These are phyloP conservation scores for Melieria crassipennis DNA, from an alignment of 2,888 invertebrate genomes.

Conservation along the genomic window DNA sequence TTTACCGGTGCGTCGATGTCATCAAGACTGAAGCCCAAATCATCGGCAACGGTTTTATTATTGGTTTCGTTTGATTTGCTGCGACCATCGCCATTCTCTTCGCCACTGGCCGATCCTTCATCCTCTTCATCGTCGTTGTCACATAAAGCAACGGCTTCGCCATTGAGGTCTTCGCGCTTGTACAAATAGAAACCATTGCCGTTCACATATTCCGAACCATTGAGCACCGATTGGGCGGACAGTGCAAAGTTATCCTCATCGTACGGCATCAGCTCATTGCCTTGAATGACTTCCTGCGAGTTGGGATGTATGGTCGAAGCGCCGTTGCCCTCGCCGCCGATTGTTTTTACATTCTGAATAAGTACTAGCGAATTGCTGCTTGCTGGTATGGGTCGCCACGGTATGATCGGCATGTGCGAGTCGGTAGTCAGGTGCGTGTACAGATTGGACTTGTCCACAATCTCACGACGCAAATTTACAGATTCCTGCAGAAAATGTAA, in stretches of 20 bases:
- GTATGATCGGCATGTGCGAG: conserved; percentile 67
- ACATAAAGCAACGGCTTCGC: conserved; percentile 35
- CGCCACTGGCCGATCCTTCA: conserved; percentile 33
- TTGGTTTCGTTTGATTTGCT: conserved; percentile 43
- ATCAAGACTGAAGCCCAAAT: conserved; percentile 61
- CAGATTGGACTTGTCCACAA: conserved; percentile 56
- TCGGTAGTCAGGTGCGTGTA: conserved; percentile 61
- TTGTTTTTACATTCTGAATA: conserved; percentile 45
- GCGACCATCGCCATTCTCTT: not conserved
- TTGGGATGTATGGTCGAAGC: conserved; percentile 5
- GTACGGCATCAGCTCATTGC: conserved; percentile 56
- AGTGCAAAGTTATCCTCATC: conserved; percentile 67
- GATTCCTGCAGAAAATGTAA: conserved; percentile 51
- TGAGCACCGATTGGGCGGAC: conserved; percentile 78
- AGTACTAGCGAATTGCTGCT: conserved; percentile 64
- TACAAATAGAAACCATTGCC: conserved; percentile 86
- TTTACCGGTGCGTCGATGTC: conserved; percentile 73
- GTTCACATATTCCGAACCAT: conserved; percentile 77
- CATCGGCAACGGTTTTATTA: conserved; percentile 44
- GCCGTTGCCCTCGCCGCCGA: conserved; percentile 23
- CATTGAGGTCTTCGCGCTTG: conserved; percentile 65
- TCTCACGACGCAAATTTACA: conserved; percentile 55
- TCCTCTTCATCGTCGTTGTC: conserved; percentile 38
- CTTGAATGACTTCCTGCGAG: conserved; percentile 38
- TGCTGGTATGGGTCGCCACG: conserved; percentile 80